Percentiles rank a stretch among this genome's conserved stretches.
Evolutionary conservation across 2,888 invertebrate genomes (phyloP).

Genomic region (Gastrophysa polygoni): DNA sequence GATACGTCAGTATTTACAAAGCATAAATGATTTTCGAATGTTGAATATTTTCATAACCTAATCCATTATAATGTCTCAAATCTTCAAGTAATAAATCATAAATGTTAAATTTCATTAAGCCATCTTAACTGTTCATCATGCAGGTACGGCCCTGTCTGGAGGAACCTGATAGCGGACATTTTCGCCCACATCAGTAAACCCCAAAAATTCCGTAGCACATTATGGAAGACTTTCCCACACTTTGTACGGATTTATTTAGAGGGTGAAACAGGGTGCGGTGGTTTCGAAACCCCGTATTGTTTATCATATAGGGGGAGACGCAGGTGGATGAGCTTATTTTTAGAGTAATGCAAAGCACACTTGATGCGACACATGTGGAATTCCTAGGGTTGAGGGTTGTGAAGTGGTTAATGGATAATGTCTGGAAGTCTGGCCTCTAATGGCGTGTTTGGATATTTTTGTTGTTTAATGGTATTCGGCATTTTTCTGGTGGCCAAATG

Average conservation of each 20-base stretch:
- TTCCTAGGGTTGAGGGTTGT: constrained; percentile 15
- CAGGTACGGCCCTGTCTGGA: constrained; percentile 15
- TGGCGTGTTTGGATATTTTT: constrained; percentile 3
- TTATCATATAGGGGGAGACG: constrained; percentile 25
- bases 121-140: not conserved
- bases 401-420: constrained; percentile 16
- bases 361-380: constrained; percentile 32
- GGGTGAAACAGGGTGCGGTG: constrained; percentile 29
- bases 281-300: constrained; percentile 28
- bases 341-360: constrained; percentile 25
- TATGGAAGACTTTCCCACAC: constrained; percentile 35
- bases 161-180: constrained; percentile 22
- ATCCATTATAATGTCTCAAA: too few species aligned
- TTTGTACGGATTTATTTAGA: constrained; percentile 26
- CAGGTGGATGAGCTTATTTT: constrained; percentile 34
- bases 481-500: constrained; percentile 17
- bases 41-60: too few species aligned
- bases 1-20: too few species aligned
- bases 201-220: constrained; percentile 32
- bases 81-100: too few species aligned
- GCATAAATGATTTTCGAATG: too few species aligned
- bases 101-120: too few species aligned
- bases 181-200: constrained; percentile 16
- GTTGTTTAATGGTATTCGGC: constrained; percentile 4
- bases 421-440: constrained; percentile 1